These are phyloP conservation scores for Loris lydekkerianus DNA, from an alignment of 2,797 vertebrate species.

Conservation along the genomic window DNA sequence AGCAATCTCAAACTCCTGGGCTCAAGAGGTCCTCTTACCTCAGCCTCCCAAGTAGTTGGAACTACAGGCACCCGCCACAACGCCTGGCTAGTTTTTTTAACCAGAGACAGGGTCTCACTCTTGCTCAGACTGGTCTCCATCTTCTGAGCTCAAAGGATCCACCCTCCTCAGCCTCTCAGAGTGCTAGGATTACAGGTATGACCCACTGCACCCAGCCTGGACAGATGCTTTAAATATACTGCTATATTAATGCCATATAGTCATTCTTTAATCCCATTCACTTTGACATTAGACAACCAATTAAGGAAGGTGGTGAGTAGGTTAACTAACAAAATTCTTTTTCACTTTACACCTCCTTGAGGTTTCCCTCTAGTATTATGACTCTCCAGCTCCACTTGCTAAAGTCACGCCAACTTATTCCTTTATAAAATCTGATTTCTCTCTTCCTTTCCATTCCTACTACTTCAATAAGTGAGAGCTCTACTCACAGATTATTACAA, in stretches of 20 bases:
- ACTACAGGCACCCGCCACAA: too few species aligned
- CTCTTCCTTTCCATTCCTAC: background rate
- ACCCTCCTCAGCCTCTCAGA: too few species aligned
- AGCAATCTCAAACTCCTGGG: background rate
- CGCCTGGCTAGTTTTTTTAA: too few species aligned
- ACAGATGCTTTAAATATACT: background rate
- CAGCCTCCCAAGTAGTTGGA: too few species aligned
- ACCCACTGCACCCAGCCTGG: background rate
- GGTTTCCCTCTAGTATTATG: background rate
- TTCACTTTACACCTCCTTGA: conserved; percentile 9
- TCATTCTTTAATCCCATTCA: conserved; percentile 6
- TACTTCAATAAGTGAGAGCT: background rate
- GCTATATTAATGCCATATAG: background rate
- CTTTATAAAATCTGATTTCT: background rate
- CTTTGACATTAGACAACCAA: background rate
- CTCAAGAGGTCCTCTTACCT: too few species aligned
- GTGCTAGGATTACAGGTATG: too few species aligned
- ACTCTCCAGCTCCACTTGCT: background rate
- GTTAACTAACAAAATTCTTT: background rate
- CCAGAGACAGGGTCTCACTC: too few species aligned
- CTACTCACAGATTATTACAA: background rate
- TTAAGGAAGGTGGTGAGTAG: background rate
- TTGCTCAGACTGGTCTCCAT: too few species aligned
- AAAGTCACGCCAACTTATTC: background rate
- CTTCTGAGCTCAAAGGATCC: too few species aligned